Percentiles rank a stretch among this genome's conserved stretches.
Evolutionary conservation across 2,113 vertebrate species (phyloP).

Genomic region (Rhineura floridana): DNA sequence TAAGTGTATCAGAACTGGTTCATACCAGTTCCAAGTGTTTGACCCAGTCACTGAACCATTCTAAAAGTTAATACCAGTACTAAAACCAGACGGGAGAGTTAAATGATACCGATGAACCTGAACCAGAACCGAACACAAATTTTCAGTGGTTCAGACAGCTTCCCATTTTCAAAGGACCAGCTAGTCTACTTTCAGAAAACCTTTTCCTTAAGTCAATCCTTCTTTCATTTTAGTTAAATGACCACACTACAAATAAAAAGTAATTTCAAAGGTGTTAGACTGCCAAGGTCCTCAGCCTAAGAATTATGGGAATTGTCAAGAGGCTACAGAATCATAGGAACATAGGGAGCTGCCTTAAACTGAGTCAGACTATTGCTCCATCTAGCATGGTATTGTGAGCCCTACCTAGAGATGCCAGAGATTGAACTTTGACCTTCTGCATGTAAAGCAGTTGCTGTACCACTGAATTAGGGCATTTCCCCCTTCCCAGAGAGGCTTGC

Average conservation of each 20-base stretch:
- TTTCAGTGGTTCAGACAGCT: neutral
- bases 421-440: no score
- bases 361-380: no score
- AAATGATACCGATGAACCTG: neutral
- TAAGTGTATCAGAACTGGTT: neutral
- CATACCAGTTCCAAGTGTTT: neutral
- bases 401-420: no score
- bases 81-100: neutral
- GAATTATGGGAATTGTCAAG: neutral
- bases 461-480: no score
- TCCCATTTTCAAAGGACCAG: neutral
- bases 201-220: neutral
- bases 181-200: neutral
- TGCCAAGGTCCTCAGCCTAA: neutral
- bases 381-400: no score
- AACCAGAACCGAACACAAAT: neutral
- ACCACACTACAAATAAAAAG: neutral
- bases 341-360: no score
- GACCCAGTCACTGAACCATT: neutral
- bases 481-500: no score
- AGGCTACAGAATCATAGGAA: neutral
- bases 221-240: neutral
- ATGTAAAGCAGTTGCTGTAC: no score
- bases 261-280: neutral
- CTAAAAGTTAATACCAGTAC: neutral